A percentile compares a stretch with the other conserved stretches of the same genome.
Conservation (phyloP, 2,797 vertebrate genomes). For the Luscinia luscinia region DNA sequence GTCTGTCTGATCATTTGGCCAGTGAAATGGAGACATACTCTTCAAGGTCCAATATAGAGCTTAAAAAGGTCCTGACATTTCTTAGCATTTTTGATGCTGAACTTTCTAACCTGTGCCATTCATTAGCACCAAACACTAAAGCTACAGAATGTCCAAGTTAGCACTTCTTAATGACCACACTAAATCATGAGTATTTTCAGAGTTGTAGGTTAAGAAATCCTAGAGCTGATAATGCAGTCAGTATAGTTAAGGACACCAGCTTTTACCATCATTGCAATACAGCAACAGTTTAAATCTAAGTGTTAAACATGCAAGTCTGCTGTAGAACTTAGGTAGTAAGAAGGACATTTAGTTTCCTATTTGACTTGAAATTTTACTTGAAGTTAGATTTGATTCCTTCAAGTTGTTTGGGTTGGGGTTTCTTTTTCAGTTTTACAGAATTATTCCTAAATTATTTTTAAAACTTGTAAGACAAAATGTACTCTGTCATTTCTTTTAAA, state of each 20-base stretch:
- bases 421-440: background rate
- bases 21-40: slow-evolving; percentile 79
- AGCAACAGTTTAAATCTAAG: background rate
- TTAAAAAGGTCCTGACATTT: slow-evolving; percentile 79
- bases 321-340: background rate
- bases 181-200: background rate
- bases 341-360: background rate
- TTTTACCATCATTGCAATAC: background rate
- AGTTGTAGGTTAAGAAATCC: background rate
- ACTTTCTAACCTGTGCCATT: background rate
- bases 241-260: background rate
- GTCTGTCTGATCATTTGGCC: slow-evolving; percentile 77
- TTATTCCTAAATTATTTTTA: background rate
- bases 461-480: background rate
- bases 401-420: background rate
- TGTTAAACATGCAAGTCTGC: background rate
- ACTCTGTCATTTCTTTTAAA: background rate
- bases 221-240: background rate
- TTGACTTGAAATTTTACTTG: background rate
- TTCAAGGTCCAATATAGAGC: slow-evolving; percentile 76
- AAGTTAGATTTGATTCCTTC: background rate
- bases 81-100: slow-evolving; percentile 33
- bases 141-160: background rate
- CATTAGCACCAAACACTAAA: slow-evolving; percentile 14
- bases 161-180: background rate